Base-by-base conservation (phyloP, 92 coral and sea anemone genomes). In the Zoanthus sociatus region DNA sequence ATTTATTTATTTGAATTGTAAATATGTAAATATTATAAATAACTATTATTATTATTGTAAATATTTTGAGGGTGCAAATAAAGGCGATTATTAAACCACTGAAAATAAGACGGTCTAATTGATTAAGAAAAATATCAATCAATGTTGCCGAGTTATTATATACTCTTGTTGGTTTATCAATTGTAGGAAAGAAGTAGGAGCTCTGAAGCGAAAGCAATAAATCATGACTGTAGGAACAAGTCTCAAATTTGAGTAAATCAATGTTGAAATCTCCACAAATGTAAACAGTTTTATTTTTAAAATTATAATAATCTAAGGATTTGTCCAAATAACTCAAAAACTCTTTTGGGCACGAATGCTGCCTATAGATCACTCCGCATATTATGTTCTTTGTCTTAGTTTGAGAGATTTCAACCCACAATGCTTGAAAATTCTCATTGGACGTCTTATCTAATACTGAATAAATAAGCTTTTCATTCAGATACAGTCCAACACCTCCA, bases 401-500 rank as follows among this genome's bases (percentile, higher is more conserved):
- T 55, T 78, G 72, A 7, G 84, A 71, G 16, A 91, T 71, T 85
- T 91, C 94, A 69, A 91, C 51, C 89, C 91, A 91, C 42, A 91
- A 63, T 9, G 94, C 87, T 72, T 84, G 91, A 60, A 88, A 88
- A 26, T 89, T 76, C 42, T 85, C 86, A 77, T 74, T 83, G 14
- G 88, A 82, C 4, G 60, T 82, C 67, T 16, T 74, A 31, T 76
- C 84, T 53, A 56, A 9, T 33, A 54, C 47, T 21, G 85, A 77
- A 46, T 77, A 89, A 56, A 48, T 83, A 42, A 87, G 87, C 14
- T 45, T 56, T 51, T 87, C 77, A 45, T 61, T 79, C 48, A 90
- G 86, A 70, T 90, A 90, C 78, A 89, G 75, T 84, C 90, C 93
- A 54, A 90, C 90, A 71, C 90, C 90, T 46, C 90, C 90, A 79